Evolutionary conservation across 2,888 invertebrate genomes (phyloP).

Genomic region (Drosophila longiperda): DNA sequence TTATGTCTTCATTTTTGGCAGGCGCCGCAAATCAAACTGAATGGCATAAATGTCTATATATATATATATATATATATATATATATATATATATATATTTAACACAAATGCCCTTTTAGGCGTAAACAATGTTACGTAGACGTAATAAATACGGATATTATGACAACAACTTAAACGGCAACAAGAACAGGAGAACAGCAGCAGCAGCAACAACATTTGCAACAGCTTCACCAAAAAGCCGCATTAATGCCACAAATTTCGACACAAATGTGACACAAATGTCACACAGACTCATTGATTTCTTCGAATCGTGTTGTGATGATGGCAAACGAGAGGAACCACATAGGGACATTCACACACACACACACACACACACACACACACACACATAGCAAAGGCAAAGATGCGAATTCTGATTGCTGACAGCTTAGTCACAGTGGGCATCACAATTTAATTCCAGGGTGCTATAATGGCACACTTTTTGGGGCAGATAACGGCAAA

Average conservation of each 20-base stretch:
- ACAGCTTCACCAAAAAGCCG: constrained; percentile 45
- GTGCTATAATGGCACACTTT: constrained; percentile 54
- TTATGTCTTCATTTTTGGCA: constrained; percentile 67
- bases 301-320: constrained; percentile 36
- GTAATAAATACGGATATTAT: constrained; percentile 71
- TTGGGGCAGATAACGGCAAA: constrained; percentile 19
- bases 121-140: constrained; percentile 49
- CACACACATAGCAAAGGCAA: not conserved
- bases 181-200: constrained; percentile 24
- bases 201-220: constrained; percentile 14
- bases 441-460: constrained; percentile 39
- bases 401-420: constrained; percentile 6
- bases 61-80: constrained; percentile 53
- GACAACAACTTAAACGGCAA: constrained; percentile 30
- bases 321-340: constrained; percentile 34
- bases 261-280: constrained; percentile 79
- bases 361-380: not conserved
- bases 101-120: constrained; percentile 48
- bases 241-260: constrained; percentile 74
- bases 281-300: constrained; percentile 74
- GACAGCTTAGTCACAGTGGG: constrained; percentile 3
- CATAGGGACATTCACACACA: not conserved
- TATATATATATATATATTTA: constrained; percentile 54
- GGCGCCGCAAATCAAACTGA: constrained; percentile 59
- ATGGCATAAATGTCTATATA: constrained; percentile 57